Conservation (phyloP, 2,888 invertebrate genomes). For the Philhelius pedissequus region DNA sequence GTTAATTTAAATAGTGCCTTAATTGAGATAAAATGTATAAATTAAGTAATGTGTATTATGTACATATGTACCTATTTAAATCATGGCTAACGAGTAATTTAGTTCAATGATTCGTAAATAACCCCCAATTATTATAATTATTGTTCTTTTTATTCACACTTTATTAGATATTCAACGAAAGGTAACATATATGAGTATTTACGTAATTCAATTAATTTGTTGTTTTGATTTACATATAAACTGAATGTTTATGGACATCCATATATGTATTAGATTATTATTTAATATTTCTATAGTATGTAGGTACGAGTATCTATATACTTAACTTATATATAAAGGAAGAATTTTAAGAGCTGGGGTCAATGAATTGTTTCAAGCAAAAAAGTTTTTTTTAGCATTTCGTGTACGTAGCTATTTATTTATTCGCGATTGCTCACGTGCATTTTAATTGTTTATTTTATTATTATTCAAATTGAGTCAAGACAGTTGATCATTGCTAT, state of each 20-base stretch:
- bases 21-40: background rate
- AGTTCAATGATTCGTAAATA: background rate
- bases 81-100: background rate
- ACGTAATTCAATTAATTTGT: background rate
- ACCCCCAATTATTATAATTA: background rate
- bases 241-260: too few relatives aligned
- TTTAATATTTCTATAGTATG: background rate
- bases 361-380: slow-evolving; percentile 29
- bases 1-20: background rate
- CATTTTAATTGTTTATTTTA: slow-evolving; percentile 36
- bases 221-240: too few relatives aligned
- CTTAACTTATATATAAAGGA: background rate
- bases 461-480: background rate
- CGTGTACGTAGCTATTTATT: slow-evolving; percentile 8
- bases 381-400: slow-evolving; percentile 33
- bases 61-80: too few relatives aligned
- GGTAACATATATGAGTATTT: slow-evolving; percentile 17
- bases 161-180: slow-evolving; percentile 30
- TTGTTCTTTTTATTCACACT: slow-evolving; percentile 15
- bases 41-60: background rate
- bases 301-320: background rate
- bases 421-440: slow-evolving; percentile 45
- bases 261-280: background rate
- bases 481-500: background rate
- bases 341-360: background rate